Base-by-base conservation (phyloP, 23 tunicate genomes). In the Styela clava region DNA sequence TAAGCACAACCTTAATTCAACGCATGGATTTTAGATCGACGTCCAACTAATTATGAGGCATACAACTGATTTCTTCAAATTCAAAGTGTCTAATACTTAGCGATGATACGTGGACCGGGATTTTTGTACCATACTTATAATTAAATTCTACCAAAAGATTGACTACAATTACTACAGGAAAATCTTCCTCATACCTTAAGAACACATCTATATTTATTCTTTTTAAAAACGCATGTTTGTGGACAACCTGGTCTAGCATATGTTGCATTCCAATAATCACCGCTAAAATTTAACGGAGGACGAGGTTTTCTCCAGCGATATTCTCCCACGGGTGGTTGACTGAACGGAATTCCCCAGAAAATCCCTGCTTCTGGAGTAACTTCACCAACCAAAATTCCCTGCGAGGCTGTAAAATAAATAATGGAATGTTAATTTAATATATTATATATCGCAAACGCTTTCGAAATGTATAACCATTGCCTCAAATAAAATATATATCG, bases 301-400 rank as follows among this genome's bases (percentile, higher is more conserved):
- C 87, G 52, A 22, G 97, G 97, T 7, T 69, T 74, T 5, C 79
- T 81, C 97, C 97, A 91, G 32, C 97, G 68, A 21, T 33, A 86
- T 16, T 91, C 88, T 1, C 88, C 88, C 2, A 78, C 70, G 18
- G 96, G 96, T 21, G 96, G 96, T 64, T 90, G 90, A 76, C 86
- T 82, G 81, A 79, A 90, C 2, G 96, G 96, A 19, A 90, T 78
- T 33, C 96, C 96, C 81, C 74, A 65, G 71, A 81, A 86, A 20
- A 79, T 79, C 31, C 74, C 91, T 24, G 86, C 81, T 67, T 86
- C 82, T 12, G 52, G 24, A 20, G 69, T 52, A 19, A 71, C 61
- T 30, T 30, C 34, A n/a, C 91, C 91, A 29, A 86, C 82, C 64
- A 86, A 19, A 33, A 20, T 16, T 20, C 89, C 89, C 70, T 86